These are phyloP conservation scores for Aelia acuminata DNA, from an alignment of 2,888 invertebrate genomes.

Conservation along the genomic window DNA sequence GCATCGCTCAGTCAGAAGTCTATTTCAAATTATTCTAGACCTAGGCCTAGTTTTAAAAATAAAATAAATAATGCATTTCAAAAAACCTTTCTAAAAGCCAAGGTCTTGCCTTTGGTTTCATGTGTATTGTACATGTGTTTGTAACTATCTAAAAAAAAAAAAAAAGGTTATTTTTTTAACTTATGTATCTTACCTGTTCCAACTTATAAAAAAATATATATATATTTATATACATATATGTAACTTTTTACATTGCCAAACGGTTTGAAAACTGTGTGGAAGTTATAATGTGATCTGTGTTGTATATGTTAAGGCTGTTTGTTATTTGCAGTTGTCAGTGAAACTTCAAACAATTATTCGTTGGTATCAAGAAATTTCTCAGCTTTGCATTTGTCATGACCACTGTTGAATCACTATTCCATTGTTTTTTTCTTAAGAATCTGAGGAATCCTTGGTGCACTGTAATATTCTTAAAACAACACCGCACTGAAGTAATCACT, in stretches of 20 bases:
- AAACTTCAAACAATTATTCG: neutral
- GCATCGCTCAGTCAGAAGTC: conserved; percentile 18
- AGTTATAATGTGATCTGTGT: conserved; percentile 35
- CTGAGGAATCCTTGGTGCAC: conserved; percentile 39
- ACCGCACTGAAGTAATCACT: neutral
- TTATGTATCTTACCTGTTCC: conserved; percentile 39
- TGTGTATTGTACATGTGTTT: conserved; percentile 19
- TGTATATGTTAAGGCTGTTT: conserved; percentile 1
- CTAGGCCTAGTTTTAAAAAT: conserved; percentile 21
- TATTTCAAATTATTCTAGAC: conserved; percentile 34
- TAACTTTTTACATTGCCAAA: neutral
- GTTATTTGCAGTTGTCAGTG: neutral
- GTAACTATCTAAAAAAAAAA: neutral
- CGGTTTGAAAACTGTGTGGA: conserved; percentile 18
- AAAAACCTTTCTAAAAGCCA: neutral
- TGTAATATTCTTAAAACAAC: neutral
- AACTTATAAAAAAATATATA: conserved; percentile 12
- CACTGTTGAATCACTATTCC: neutral
- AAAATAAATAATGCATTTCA: conserved; percentile 23
- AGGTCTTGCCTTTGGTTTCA: conserved; percentile 14
- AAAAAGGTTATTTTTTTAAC: conserved; percentile 22
- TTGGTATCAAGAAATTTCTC: neutral
- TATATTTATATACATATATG: conserved; percentile 39
- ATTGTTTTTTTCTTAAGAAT: neutral
- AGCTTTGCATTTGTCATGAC: conserved; percentile 28